Percentiles rank a stretch among this genome's conserved stretches.
These are phyloP conservation scores for Odiellus spinosus DNA, from an alignment of 2,888 invertebrate species.

Conservation along the genomic window DNA sequence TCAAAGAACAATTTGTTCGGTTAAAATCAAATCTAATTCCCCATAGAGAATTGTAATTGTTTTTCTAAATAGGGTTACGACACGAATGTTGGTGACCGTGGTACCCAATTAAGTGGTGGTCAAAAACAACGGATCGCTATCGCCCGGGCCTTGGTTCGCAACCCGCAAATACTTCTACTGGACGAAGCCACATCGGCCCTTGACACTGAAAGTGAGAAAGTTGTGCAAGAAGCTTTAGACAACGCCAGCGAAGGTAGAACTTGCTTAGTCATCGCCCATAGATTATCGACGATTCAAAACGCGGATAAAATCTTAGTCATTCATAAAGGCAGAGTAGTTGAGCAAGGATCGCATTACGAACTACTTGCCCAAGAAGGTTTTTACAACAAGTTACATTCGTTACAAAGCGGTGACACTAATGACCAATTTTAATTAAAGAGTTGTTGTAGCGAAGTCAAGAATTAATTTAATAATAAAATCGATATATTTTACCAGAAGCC, in stretches of 20 bases:
- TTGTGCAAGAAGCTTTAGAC: constrained; percentile 73
- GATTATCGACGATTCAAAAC: constrained; percentile 63
- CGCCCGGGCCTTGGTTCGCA: constrained; percentile 38
- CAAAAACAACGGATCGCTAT: constrained; percentile 69
- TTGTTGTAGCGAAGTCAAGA: too few relatives aligned
- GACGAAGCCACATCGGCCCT: constrained; percentile 45
- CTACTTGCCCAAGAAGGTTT: constrained; percentile 9
- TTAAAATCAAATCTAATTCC: not conserved
- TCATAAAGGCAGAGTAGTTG: constrained; percentile 12
- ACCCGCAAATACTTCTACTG: constrained; percentile 39
- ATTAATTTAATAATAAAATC: too few relatives aligned
- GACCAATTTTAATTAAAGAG: too few relatives aligned
- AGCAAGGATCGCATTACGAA: constrained; percentile 12
- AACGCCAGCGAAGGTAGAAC: constrained; percentile 62
- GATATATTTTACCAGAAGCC: too few relatives aligned
- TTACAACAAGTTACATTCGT: constrained; percentile 8
- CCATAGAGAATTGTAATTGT: too few relatives aligned
- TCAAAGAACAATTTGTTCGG: not conserved
- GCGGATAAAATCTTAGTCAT: constrained; percentile 54
- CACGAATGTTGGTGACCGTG: constrained; percentile 57
- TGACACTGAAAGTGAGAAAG: constrained; percentile 55
- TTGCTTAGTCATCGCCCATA: constrained; percentile 71
- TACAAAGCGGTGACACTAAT: too few relatives aligned
- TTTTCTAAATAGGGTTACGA: constrained; percentile 55
- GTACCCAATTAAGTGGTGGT: constrained; percentile 60